phyloP scores from a whole-genome alignment of 2,888 invertebrate genomes.

The Nebria salina region DNA sequence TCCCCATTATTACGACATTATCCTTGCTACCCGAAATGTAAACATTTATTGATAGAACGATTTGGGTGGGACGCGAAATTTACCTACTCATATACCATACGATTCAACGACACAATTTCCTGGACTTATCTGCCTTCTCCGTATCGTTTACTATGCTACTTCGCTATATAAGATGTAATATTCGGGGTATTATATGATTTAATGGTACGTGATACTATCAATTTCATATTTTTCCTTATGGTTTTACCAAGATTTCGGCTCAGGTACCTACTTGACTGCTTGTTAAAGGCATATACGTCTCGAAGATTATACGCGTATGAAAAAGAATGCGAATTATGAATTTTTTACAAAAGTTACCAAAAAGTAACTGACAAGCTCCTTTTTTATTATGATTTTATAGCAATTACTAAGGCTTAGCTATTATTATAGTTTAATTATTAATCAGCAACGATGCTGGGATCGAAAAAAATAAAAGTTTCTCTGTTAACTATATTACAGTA shows the following conservation, averaged over 20 bases:
- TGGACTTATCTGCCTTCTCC: constrained; percentile 34
- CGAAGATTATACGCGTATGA: not conserved
- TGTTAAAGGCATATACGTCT: not conserved
- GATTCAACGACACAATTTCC: constrained; percentile 42
- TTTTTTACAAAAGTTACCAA: not conserved
- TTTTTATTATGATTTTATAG: no score
- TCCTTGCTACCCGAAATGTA: constrained; percentile 40
- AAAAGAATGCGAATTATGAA: not conserved
- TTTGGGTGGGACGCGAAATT: not conserved
- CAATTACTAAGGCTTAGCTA: no score
- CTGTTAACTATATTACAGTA: constrained; percentile 25
- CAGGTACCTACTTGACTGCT: not conserved
- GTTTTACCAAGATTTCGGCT: not conserved
- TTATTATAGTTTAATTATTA: no score
- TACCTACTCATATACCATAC: constrained; percentile 10
- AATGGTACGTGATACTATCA: constrained; percentile 34
- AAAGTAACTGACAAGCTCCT: no score
- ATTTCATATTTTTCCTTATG: constrained; percentile 25
- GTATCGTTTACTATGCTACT: constrained; percentile 39
- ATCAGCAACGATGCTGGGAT: not conserved
- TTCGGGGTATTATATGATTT: constrained; percentile 44
- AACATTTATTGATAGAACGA: constrained; percentile 29
- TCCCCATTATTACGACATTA: constrained; percentile 36
- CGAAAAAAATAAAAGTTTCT: not conserved
- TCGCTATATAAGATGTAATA: constrained; percentile 26